Evolutionary conservation across 2,113 vertebrate species (phyloP).

Genomic region (Lophochroa leadbeateri): DNA sequence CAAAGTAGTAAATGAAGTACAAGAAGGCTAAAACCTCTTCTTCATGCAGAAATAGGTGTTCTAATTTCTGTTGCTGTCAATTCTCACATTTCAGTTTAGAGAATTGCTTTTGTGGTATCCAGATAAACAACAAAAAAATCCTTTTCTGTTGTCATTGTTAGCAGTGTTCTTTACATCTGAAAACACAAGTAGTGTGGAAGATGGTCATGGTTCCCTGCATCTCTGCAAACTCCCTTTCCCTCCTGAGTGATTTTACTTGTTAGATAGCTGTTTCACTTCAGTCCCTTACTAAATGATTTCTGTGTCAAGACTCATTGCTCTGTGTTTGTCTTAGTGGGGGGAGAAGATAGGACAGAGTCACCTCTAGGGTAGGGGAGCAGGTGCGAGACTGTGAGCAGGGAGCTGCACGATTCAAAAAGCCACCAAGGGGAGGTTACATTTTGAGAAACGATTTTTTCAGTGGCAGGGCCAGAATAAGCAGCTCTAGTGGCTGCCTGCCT

Average conservation of each 20-base stretch:
- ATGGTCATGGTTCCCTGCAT: neutral
- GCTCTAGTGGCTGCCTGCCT: neutral
- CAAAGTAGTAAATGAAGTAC: neutral
- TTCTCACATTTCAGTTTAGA: accelerated
- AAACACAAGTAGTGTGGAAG: neutral
- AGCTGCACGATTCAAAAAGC: neutral
- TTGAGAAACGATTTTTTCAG: neutral
- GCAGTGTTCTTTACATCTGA: neutral
- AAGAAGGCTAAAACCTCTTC: neutral
- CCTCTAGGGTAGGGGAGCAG: neutral
- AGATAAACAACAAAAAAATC: neutral
- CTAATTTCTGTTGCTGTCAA: neutral
- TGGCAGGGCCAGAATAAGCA: neutral
- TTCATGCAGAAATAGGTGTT: neutral
- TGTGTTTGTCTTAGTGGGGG: neutral
- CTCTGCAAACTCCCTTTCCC: neutral
- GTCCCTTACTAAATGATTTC: neutral
- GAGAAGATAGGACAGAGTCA: neutral
- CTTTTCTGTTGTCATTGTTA: neutral
- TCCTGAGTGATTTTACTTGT: neutral
- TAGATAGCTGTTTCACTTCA: neutral
- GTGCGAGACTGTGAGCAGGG: neutral
- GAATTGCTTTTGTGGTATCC: neutral
- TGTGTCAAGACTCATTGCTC: neutral
- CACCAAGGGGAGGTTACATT: neutral